Evolutionary conservation across 2,888 invertebrate species (phyloP), one percentile per base, ranked within the genome.

Genomic region (Acleris holmiana): DNA sequence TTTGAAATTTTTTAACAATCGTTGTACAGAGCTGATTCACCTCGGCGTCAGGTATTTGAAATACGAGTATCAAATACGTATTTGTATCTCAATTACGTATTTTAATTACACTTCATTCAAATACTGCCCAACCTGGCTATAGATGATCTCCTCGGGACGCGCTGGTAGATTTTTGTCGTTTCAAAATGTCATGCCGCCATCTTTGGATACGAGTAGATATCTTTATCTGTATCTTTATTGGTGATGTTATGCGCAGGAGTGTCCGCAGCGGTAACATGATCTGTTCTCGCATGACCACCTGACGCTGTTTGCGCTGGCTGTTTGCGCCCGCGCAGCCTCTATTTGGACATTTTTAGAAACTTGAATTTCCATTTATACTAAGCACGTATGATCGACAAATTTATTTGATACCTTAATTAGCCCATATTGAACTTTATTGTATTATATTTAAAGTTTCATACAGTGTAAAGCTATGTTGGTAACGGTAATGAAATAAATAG

Each of bases 271-370:
- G 88, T 83, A 86, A 86, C 82, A 77, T 75, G 85, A 87, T 84
- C 71, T 49, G 64, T 76, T 74, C 74, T 73, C 78, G 86, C 77
- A 76, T 78, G 85, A 76, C 80, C 85, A 80, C 85, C 85, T 84
- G 73, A 76, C 65, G 55, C 77, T 73, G 70, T 73, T 73, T 73
- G 72, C 64, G 70, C 71, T 69, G 69, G 71, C 62, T 82, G 77
- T 83, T 81, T 79, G 67, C 63, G 71, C 66, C 68, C 76, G 73
- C 44, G n/a, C 56, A 73, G 70, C 77, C 77, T 80, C 78, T 85
- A 82, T 88, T 87, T 87, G 87, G 81, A 82, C 83, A 83, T 83
- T 85, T 85, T 86, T 67, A 86, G 86, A 88, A 85, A 88, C 88
- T 86, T 82, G 82, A 85, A 87, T 87, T 84, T 86, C 82, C 84